Evolutionary conservation across 1,140 invertebrate genomes (phyloP).

Genomic region (Asbolus verrucosus): DNA sequence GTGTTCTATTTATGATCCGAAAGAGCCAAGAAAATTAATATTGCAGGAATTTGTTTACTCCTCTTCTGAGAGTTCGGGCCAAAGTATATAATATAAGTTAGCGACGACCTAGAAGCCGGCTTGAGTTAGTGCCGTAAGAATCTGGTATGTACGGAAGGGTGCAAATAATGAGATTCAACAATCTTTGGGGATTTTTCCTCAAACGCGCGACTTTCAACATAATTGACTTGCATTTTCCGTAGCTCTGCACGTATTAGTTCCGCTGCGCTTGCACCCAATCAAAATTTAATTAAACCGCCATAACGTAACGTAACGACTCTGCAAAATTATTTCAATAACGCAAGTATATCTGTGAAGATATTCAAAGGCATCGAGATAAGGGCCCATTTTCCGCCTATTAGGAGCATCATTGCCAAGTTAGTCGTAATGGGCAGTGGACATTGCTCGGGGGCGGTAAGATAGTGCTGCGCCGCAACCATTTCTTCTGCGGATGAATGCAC

Average conservation of each 20-base stretch:
- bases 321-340: conserved; percentile 39
- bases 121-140: conserved; percentile 2
- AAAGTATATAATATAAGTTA: conserved; percentile 3
- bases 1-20: conserved; percentile 12
- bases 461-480: conserved; percentile 57
- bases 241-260: no score
- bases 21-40: conserved; percentile 21
- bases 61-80: background rate
- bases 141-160: no score
- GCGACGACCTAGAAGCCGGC: background rate
- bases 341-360: no score
- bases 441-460: conserved; percentile 44
- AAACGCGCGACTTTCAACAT: no score
- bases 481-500: conserved; percentile 64
- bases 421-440: conserved; percentile 54
- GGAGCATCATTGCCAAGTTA: conserved; percentile 46
- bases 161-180: no score
- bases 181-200: no score
- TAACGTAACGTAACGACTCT: background rate
- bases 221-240: no score
- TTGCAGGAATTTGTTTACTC: conserved; percentile 33
- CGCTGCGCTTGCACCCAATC: background rate
- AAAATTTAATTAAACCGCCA: conserved; percentile 18
- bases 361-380: conserved; percentile 6
- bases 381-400: conserved; percentile 58